Conservation (phyloP, 1,140 invertebrate genomes). For the Zaprionus lachaisei region DNA sequence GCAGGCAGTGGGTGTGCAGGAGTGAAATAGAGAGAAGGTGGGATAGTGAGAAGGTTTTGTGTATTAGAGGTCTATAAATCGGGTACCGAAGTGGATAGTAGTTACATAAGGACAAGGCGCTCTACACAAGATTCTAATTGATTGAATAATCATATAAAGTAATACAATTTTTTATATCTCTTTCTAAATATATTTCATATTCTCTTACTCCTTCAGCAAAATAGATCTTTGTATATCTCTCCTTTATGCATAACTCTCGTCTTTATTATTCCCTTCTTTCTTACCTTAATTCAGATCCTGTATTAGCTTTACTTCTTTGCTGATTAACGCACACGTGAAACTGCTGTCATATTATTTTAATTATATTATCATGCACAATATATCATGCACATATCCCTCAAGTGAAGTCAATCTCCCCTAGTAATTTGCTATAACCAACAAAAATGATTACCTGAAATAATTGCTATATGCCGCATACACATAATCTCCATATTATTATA, state of each 20-base stretch:
- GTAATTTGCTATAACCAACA: conserved; percentile 36
- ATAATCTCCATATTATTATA: conserved; percentile 44
- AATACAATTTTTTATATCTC: no score
- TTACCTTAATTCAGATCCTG: no score
- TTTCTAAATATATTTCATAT: no score
- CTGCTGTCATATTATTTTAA: not conserved
- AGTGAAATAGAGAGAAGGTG: no score
- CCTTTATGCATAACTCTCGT: no score
- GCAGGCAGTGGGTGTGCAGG: not conserved
- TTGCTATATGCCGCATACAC: conserved; percentile 25
- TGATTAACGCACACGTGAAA: not conserved
- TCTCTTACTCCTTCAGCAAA: no score
- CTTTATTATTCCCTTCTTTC: no score
- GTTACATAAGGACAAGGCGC: not conserved
- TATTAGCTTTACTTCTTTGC: not conserved
- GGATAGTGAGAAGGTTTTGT: not conserved
- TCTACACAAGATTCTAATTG: no score
- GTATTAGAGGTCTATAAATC: not conserved
- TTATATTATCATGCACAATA: conserved; percentile 5
- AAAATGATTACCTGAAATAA: conserved; percentile 49
- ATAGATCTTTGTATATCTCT: no score
- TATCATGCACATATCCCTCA: not conserved
- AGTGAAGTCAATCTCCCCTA: not conserved
- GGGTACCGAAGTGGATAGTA: not conserved
- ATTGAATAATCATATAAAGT: no score